Base-by-base conservation (phyloP, 2,888 invertebrate genomes). In the Yponomeuta malinellus region DNA sequence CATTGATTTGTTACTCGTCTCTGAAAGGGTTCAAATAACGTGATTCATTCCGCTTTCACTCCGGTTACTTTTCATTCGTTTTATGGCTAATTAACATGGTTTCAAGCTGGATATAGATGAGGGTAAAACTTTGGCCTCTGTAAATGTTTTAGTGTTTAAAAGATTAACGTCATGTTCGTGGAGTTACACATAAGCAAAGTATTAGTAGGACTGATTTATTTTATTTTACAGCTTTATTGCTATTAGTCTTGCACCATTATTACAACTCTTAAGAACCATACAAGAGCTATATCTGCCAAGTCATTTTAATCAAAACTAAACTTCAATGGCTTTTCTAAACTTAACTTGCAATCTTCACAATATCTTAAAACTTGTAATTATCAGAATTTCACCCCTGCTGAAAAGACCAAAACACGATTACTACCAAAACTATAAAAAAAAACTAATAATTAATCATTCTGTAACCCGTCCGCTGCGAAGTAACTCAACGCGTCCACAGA, bases 91-190 rank as follows among this genome's bases (percentile, higher is more conserved):
- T 15, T 15, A 15, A 59, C 52, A 15, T 5, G 52, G 52, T 59
- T 59, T 59, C 0, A 59, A 59, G 15, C 15, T 59, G 52, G 52
- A 15, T 15, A 4, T 15, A 2, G 15, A 5, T 59, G 2, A 15
- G 52, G 90, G 88, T 90, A 90, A 90, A 71, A 72, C 73, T 75
- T 75, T 75, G 79, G 78, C 79, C 80, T 83, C 79, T 79, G 83
- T 86, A 89, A 91, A 91, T 91, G 90, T 90, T 90, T 90, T 88
- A 90, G 90, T 91, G 87, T 90, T 92, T 91, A 91, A 89, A 82
- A 87, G 92, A 91, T 92, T 91, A 92, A 77, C 86, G 86, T 87
- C 90, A 85, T 90, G 89, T 91, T 81, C 80, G 75, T 75, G 76
- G 74, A 73, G 76, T 83, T 79, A 78, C 78, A 80, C 78, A 72